phyloP scores from a whole-genome alignment of 2,888 invertebrate species.

The Caenorhabditis afra region DNA sequence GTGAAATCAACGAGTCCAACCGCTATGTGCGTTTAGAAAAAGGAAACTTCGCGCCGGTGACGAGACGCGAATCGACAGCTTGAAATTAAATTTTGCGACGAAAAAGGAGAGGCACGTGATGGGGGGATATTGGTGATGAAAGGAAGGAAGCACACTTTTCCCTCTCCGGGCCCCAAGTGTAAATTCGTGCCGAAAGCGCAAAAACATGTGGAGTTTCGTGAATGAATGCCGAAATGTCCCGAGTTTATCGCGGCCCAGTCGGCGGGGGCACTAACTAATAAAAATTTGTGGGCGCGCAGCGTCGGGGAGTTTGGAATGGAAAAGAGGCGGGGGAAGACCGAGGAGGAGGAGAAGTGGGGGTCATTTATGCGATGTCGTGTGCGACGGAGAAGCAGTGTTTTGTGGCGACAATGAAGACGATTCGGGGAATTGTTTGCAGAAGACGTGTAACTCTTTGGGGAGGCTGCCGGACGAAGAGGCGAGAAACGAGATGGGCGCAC shows the following conservation, averaged over 20 bases:
- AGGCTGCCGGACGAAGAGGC: not conserved
- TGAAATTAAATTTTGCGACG: too few species aligned
- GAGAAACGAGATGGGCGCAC: conserved; percentile 22
- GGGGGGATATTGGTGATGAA: not conserved
- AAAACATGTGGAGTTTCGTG: conserved; percentile 16
- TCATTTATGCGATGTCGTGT: conserved; percentile 47
- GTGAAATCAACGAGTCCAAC: too few species aligned
- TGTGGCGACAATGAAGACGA: conserved; percentile 42
- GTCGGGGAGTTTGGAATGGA: conserved; percentile 23
- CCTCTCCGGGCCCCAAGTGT: conserved; percentile 12
- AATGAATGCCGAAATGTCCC: conserved; percentile 2
- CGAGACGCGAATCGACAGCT: too few species aligned
- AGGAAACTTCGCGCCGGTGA: too few species aligned
- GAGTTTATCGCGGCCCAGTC: conserved; percentile 23
- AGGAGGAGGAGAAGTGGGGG: conserved; percentile 30
- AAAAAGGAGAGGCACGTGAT: not conserved
- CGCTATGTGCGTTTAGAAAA: too few species aligned
- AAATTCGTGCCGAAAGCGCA: conserved; percentile 22
- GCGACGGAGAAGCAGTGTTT: conserved; percentile 10
- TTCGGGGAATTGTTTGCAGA: conserved; percentile 6
- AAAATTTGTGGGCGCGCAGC: conserved; percentile 19
- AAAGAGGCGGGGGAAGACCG: too few species aligned
- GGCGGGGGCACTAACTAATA: conserved; percentile 27
- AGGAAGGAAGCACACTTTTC: not conserved
- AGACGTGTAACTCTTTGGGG: conserved; percentile 18